phyloP scores from a whole-genome alignment of 37 sponge, comb jelly and placozoan species.

The Chondrilla cf. caribensis region DNA sequence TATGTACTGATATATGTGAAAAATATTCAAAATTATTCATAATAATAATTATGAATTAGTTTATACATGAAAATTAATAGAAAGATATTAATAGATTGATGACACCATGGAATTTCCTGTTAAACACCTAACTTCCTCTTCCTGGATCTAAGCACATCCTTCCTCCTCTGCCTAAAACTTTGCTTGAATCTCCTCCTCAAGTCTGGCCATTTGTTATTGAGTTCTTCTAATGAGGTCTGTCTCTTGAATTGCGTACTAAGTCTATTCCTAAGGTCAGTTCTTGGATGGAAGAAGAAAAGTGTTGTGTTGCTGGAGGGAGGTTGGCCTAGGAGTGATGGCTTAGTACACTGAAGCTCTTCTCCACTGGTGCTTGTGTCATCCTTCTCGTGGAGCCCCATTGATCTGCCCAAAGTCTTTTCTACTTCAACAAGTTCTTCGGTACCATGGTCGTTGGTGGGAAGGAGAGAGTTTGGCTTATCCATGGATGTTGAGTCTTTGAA shows the following conservation, averaged over 20 bases:
- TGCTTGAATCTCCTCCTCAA: slow-evolving; percentile 38
- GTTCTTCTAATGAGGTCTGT: slow-evolving; percentile 26
- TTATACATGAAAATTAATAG: too few relatives aligned
- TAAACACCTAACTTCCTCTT: not conserved
- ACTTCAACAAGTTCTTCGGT: too few relatives aligned
- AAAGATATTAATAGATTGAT: too few relatives aligned
- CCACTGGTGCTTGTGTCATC: not conserved
- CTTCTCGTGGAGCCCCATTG: too few relatives aligned
- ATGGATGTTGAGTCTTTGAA: not conserved
- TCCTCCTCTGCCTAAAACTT: slow-evolving; percentile 27
- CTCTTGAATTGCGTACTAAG: slow-evolving; percentile 38
- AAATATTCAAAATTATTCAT: too few relatives aligned
- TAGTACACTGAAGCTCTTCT: not conserved
- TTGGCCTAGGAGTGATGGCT: not conserved
- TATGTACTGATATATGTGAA: not conserved
- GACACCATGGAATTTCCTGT: too few relatives aligned
- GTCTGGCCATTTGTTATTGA: slow-evolving; percentile 39
- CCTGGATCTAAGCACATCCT: slow-evolving; percentile 14
- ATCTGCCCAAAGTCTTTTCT: not conserved
- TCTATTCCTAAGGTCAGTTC: slow-evolving; percentile 29
- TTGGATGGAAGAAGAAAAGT: slow-evolving; percentile 52
- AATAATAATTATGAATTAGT: too few relatives aligned
- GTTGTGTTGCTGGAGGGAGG: not conserved
- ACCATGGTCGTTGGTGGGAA: too few relatives aligned
- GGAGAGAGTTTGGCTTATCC: not conserved